A percentile compares a stretch with the other conserved stretches of the same genome.
These are phyloP conservation scores for Echinops telfairi DNA, from an alignment of 2,113 vertebrate genomes.

Conservation along the genomic window DNA sequence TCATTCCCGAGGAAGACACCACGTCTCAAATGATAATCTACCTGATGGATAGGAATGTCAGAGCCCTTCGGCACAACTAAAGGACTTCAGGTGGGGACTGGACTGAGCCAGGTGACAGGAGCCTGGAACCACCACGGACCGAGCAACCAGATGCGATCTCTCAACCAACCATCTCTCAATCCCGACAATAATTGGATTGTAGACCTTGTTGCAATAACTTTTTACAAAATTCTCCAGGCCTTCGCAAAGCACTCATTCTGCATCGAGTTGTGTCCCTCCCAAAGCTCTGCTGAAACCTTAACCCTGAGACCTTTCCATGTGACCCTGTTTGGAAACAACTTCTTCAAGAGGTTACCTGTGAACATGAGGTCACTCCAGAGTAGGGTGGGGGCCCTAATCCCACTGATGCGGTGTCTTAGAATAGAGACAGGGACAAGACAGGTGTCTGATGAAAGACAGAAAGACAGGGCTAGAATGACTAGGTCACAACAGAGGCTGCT, in stretches of 20 bases:
- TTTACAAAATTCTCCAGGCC: not conserved
- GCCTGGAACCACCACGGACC: not conserved
- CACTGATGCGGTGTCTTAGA: not conserved
- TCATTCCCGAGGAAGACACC: constrained; percentile 4
- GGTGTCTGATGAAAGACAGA: not conserved
- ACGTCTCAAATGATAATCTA: constrained; percentile 28
- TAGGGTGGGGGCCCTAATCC: too few species aligned
- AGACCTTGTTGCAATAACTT: not conserved
- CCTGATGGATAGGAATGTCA: not conserved
- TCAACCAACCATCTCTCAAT: not conserved
- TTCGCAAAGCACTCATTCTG: not conserved
- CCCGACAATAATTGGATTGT: too few species aligned
- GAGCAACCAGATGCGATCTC: rapidly evolving
- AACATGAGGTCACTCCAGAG: not conserved
- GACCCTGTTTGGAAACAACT: not conserved
- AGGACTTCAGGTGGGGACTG: not conserved
- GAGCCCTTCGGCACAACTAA: not conserved
- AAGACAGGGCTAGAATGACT: not conserved
- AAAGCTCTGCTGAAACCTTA: not conserved
- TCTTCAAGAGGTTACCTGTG: not conserved
- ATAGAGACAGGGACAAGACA: not conserved
- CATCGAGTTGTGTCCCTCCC: not conserved
- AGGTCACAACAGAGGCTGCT: not conserved
- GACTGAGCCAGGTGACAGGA: not conserved
- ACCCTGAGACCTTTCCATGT: not conserved